Percentiles rank a stretch among this genome's conserved stretches.
phyloP scores from a whole-genome alignment of 2,797 vertebrate genomes.

The Manis pentadactyla region DNA sequence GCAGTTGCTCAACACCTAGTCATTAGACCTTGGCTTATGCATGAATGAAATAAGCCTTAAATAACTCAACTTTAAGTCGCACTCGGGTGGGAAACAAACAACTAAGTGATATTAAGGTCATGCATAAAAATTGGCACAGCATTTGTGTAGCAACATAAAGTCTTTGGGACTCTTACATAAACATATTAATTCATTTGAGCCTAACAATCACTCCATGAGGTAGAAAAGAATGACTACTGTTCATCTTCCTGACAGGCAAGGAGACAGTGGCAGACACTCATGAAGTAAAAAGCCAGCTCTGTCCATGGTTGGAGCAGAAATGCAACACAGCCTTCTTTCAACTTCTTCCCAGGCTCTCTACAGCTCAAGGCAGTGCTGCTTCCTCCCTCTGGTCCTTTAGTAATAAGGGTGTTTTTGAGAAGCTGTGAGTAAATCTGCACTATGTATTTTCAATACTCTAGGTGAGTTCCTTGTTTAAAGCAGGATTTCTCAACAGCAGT shows the following conservation, averaged over 20 bases:
- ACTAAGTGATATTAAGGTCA: not conserved
- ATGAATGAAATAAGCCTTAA: not conserved
- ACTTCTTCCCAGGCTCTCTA: not conserved
- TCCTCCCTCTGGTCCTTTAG: not conserved
- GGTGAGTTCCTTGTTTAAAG: not conserved
- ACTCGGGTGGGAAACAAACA: not conserved
- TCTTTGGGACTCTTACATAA: not conserved
- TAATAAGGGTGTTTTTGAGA: not conserved
- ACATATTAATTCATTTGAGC: not conserved
- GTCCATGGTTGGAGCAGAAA: not conserved
- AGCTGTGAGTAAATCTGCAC: not conserved
- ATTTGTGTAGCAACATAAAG: not conserved
- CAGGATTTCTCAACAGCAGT: not conserved
- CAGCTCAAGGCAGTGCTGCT: fast-evolving
- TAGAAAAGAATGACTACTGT: not conserved
- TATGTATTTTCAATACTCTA: not conserved
- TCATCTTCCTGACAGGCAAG: not conserved
- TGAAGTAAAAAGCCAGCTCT: not conserved
- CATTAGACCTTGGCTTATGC: not conserved
- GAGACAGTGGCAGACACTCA: not conserved
- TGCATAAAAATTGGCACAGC: not conserved
- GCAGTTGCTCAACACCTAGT: not conserved
- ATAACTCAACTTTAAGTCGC: not conserved
- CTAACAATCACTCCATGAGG: not conserved
- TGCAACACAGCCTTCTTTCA: not conserved